Percentiles rank a stretch among this genome's conserved stretches.
These are phyloP conservation scores for Eulacestoma nigropectus DNA, from an alignment of 2,113 vertebrate species.

Conservation along the genomic window DNA sequence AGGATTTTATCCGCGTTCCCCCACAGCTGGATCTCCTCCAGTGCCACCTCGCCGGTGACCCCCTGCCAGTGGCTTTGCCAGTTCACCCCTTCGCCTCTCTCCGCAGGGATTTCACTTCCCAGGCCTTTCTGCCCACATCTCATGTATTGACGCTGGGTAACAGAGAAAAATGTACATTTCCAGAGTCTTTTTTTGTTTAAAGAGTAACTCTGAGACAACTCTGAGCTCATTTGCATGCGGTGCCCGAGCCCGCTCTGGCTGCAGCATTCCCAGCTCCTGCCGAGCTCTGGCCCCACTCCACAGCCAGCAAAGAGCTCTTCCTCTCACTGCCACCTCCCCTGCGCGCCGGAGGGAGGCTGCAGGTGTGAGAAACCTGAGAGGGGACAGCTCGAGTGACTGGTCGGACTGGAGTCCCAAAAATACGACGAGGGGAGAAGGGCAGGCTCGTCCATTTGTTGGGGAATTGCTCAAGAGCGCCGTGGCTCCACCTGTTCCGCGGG, in stretches of 20 bases:
- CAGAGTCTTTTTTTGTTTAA: neutral
- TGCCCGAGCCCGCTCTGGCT: neutral
- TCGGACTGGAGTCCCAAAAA: constrained; percentile 23
- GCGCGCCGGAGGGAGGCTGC: neutral
- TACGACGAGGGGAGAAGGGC: neutral
- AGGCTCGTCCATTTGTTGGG: neutral
- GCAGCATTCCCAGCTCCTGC: neutral
- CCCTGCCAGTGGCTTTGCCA: neutral
- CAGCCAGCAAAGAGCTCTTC: neutral
- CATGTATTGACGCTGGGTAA: rapidly evolving
- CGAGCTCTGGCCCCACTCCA: neutral
- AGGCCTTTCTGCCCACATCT: neutral
- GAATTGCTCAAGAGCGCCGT: constrained; percentile 20
- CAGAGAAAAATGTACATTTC: neutral
- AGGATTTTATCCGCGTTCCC: neutral
- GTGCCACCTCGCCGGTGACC: neutral
- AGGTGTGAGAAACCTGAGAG: constrained; percentile 42
- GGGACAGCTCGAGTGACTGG: constrained; percentile 25
- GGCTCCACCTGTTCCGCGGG: constrained; percentile 49
- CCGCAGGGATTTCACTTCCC: neutral
- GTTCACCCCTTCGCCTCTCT: neutral
- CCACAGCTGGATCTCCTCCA: neutral
- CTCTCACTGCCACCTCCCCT: neutral
- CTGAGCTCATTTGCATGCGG: neutral
- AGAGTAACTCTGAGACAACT: rapidly evolving